phyloP scores from a whole-genome alignment of 2,888 invertebrate species.

The Conops quadrifasciatus region DNA sequence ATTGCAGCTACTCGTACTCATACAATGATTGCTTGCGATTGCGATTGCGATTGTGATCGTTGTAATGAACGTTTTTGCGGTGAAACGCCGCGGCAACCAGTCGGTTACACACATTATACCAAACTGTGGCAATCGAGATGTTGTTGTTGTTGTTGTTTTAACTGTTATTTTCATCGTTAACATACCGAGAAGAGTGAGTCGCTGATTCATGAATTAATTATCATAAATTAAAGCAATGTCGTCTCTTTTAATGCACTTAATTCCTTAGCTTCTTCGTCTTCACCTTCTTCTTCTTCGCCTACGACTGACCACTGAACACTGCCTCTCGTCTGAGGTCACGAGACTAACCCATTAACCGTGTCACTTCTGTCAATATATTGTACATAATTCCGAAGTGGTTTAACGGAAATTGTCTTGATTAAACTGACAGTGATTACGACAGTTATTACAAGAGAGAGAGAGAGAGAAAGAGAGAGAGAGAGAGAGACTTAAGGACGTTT shows the following conservation, averaged over 20 bases:
- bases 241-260: too few relatives aligned
- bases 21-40: background rate
- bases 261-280: background rate
- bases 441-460: background rate
- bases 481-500: too few relatives aligned
- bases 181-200: too few relatives aligned
- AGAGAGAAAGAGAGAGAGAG: too few relatives aligned
- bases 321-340: too few relatives aligned
- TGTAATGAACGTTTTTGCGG: background rate
- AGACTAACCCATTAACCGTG: background rate
- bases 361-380: background rate
- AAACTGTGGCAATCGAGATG: background rate
- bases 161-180: too few relatives aligned
- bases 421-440: background rate
- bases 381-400: background rate
- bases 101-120: constrained; percentile 44
- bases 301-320: too few relatives aligned
- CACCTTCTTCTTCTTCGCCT: background rate
- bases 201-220: constrained; percentile 57
- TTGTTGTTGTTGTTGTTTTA: background rate
- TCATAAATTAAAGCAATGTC: constrained; percentile 59
- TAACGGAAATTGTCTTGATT: background rate
- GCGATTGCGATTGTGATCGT: background rate
- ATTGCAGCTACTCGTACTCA: background rate
- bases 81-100: constrained; percentile 36